These are phyloP conservation scores for Chamaea fasciata DNA, from an alignment of 2,113 vertebrate species.

Conservation along the genomic window DNA sequence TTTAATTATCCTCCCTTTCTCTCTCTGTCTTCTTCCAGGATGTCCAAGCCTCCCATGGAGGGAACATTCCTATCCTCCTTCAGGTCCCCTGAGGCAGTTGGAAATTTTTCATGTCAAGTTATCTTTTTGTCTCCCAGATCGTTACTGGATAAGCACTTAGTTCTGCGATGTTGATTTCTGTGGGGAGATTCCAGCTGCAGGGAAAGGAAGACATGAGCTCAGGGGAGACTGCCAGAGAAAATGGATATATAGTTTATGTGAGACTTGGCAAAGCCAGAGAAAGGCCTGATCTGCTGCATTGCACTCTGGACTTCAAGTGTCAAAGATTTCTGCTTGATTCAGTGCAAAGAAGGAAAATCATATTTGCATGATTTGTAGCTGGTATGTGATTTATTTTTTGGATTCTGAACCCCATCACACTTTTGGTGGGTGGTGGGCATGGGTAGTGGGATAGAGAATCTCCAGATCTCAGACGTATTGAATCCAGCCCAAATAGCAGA, in stretches of 20 bases:
- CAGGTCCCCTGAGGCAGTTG: neutral
- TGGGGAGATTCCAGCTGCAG: neutral
- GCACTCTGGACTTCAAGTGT: neutral
- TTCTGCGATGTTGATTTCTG: neutral
- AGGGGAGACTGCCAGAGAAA: neutral
- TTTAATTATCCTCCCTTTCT: conserved; percentile 19
- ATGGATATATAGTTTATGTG: neutral
- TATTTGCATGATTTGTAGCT: neutral
- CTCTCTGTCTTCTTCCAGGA: neutral
- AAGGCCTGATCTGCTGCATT: neutral
- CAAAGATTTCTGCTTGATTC: neutral
- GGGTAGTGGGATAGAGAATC: neutral
- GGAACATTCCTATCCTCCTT: neutral
- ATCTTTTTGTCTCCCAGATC: neutral
- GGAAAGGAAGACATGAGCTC: neutral
- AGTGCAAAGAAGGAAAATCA: neutral
- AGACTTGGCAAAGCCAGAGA: neutral
- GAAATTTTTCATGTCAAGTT: conserved; percentile 42
- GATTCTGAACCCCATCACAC: neutral
- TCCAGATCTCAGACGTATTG: neutral
- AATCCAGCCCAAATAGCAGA: neutral
- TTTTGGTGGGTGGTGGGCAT: neutral
- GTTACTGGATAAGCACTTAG: neutral
- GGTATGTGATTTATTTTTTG: neutral
- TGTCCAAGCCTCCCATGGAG: neutral